Percentiles rank a stretch among this genome's conserved stretches.
These are phyloP conservation scores for Aphelenchoides avenae DNA, from an alignment of 1,140 invertebrate genomes.

Conservation along the genomic window DNA sequence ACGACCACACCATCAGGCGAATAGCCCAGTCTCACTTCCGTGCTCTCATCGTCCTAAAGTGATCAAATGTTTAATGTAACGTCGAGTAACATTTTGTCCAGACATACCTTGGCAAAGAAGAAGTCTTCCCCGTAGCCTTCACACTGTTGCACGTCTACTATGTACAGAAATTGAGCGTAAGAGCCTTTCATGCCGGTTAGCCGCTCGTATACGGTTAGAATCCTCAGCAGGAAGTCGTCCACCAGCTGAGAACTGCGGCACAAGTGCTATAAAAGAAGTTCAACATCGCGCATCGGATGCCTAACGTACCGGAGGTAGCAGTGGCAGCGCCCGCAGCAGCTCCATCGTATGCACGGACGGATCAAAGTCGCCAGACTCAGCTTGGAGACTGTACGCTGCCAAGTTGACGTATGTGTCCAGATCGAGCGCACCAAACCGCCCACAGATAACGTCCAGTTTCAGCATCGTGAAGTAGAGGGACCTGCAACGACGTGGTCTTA, in stretches of 20 bases:
- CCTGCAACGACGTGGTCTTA: slow-evolving; percentile 16
- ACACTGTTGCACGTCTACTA: slow-evolving; percentile 47
- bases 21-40: slow-evolving; percentile 43
- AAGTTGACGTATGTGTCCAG: slow-evolving; percentile 27
- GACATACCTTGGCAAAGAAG: slow-evolving; percentile 29
- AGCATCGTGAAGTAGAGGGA: slow-evolving; percentile 46
- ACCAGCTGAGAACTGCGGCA: slow-evolving; percentile 33
- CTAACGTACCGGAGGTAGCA: slow-evolving; percentile 41
- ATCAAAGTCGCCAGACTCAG: slow-evolving; percentile 49
- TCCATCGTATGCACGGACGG: slow-evolving; percentile 39
- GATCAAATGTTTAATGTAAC: not conserved
- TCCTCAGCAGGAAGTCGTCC: slow-evolving; percentile 31
- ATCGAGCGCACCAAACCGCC: slow-evolving; percentile 22
- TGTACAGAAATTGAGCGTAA: slow-evolving; percentile 41
- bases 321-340: slow-evolving; percentile 33
- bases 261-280: slow-evolving; percentile 22
- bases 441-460: slow-evolving; percentile 45
- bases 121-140: slow-evolving; percentile 48
- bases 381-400: slow-evolving; percentile 48
- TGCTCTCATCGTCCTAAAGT: slow-evolving; percentile 42
- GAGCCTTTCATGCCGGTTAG: slow-evolving; percentile 41
- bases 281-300: not conserved
- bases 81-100: slow-evolving; percentile 1
- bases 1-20: slow-evolving; percentile 38
- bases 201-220: slow-evolving; percentile 35